A percentile compares a stretch with the other conserved stretches of the same genome.
These are phyloP conservation scores for Mechanitis messenoides DNA, from an alignment of 2,888 invertebrate genomes.

Conservation along the genomic window DNA sequence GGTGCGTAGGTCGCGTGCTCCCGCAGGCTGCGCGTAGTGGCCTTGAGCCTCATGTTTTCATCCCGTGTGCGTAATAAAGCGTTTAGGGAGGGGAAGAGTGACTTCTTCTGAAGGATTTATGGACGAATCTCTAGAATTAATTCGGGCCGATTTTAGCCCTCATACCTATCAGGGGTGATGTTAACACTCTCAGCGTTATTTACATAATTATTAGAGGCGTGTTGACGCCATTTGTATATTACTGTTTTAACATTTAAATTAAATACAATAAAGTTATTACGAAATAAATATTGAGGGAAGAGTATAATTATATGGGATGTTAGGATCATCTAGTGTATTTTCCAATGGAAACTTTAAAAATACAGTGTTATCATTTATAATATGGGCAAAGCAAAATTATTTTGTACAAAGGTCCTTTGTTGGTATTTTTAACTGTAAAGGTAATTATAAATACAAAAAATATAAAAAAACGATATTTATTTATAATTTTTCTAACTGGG, in stretches of 20 bases:
- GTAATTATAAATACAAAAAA: too few species aligned
- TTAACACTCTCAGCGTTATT: conserved; percentile 39
- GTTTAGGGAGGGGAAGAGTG: conserved; percentile 68
- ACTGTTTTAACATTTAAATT: conserved; percentile 6
- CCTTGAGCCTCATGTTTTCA: conserved; percentile 74
- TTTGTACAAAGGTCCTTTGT: too few species aligned
- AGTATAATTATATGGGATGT: too few species aligned
- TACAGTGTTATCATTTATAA: too few species aligned
- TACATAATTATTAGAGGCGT: conserved; percentile 34
- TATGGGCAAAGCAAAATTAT: too few species aligned
- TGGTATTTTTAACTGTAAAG: too few species aligned
- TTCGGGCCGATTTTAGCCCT: conserved; percentile 58
- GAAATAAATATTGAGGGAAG: background rate
- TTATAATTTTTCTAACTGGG: too few species aligned
- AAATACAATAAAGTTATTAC: background rate
- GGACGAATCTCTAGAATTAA: conserved; percentile 68
- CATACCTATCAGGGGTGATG: conserved; percentile 39
- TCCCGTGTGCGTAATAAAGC: conserved; percentile 73
- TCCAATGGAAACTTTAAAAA: too few species aligned
- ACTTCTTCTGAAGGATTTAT: conserved; percentile 72
- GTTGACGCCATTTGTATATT: conserved; percentile 19
- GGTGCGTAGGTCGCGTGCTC: conserved; percentile 35
- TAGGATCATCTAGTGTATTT: too few species aligned
- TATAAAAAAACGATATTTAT: too few species aligned
- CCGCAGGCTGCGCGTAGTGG: conserved; percentile 54